A percentile compares a stretch with the other conserved stretches of the same genome.
Conservation (phyloP, 1,140 invertebrate species). For the Chymomyza costata region DNA sequence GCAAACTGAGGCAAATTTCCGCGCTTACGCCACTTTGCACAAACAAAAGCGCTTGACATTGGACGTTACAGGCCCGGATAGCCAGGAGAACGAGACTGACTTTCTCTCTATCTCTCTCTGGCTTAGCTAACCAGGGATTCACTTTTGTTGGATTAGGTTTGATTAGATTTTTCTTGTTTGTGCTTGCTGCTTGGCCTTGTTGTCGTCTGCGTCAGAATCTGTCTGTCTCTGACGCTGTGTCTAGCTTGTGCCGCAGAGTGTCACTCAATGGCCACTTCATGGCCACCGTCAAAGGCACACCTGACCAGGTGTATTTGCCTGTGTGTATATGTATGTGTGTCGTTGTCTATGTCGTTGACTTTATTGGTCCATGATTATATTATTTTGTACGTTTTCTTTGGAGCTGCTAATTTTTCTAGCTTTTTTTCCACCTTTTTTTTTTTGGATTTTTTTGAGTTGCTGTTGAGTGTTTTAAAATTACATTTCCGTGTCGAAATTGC, state of each 20-base stretch:
- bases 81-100: too few species aligned
- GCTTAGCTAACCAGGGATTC: too few species aligned
- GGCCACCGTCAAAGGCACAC: constrained; percentile 4
- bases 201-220: constrained; percentile 6
- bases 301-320: constrained; percentile 20
- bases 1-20: constrained; percentile 61
- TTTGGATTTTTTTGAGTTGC: constrained; percentile 1
- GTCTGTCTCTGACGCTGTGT: constrained; percentile 2
- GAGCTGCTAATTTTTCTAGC: constrained; percentile 44
- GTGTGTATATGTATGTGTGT: background rate
- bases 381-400: constrained; percentile 26
- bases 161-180: constrained; percentile 68
- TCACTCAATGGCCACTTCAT: constrained; percentile 36
- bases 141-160: constrained; percentile 73
- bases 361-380: constrained; percentile 66
- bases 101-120: too few species aligned
- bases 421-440: constrained; percentile 16
- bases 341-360: constrained; percentile 12
- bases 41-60: constrained; percentile 68
- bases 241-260: constrained; percentile 39
- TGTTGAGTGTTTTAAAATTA: constrained; percentile 65
- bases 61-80: constrained; percentile 14
- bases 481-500: constrained; percentile 69
- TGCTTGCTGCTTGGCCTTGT: constrained; percentile 16
- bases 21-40: constrained; percentile 61